Base-by-base conservation (phyloP, 2,888 invertebrate genomes). In the Torymus texanus region DNA sequence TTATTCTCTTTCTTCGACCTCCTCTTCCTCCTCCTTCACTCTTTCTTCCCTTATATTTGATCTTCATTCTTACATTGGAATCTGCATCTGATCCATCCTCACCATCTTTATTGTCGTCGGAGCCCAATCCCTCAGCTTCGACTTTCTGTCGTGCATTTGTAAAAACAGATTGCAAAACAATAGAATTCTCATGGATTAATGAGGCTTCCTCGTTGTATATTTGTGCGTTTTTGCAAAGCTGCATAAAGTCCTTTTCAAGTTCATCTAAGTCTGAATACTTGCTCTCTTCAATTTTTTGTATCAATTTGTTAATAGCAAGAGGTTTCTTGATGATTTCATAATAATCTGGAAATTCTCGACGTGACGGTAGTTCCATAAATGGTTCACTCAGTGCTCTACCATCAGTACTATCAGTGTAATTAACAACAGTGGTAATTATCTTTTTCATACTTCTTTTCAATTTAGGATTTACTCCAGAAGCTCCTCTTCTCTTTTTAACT, bases 241-340 rank as follows among this genome's bases (percentile, higher is more conserved):
- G 95, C 92, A 97, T 95, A 88, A 99, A 98, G 90, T 99, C 99
- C 75, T 95, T 94, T 88, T 97, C 96, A 81, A 97, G 91, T 85
- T 97, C 97, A 83, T 94, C 93, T 84, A 97, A 94, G 85, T 96
- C 96, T 21, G 92, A 92, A 89, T 98, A 98, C 94, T 96, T 90
- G 86, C 94, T 94, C 86, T 97, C 97, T 85, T 97, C 97, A 84
- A 97, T 96, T 85, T 96, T 94, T 85, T 95, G 95, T 89, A 97
- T 92, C 77, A 99, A 97, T 91, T 98, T 98, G 89, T 96, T 97
- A 84, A 99, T 98, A 88, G 98, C 98, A 78, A 98, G 93, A 0
- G 98, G 98, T 87, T 97, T 96, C 88, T 97, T 97, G 86, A 99
- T 99, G 76, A 98, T 94, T 84, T 98, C 98, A 89, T 98, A 99